Percentiles rank a stretch among this genome's conserved stretches.
phyloP scores from a whole-genome alignment of 2,888 invertebrate species.

The Parapristionchus giblindavisi region DNA sequence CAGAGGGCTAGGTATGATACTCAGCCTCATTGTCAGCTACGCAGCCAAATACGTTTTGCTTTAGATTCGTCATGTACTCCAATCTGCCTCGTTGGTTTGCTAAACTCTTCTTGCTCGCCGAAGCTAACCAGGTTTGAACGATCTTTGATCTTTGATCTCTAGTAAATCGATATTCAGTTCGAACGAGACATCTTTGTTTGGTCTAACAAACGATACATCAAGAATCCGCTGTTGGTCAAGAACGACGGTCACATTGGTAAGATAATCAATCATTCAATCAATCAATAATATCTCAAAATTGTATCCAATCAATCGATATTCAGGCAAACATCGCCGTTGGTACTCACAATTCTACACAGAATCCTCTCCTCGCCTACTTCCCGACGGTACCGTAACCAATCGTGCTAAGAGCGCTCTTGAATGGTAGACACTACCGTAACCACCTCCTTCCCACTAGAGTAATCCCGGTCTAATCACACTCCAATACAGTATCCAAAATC shows the following conservation, averaged over 20 bases:
- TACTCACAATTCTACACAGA: slow-evolving; percentile 85
- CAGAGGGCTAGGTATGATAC: slow-evolving; percentile 72
- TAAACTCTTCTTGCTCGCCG: slow-evolving; percentile 78
- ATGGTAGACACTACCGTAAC: slow-evolving; percentile 52
- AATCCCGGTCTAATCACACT: no score
- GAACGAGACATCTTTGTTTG: slow-evolving; percentile 85
- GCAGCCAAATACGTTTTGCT: background rate
- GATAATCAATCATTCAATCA: slow-evolving; percentile 22
- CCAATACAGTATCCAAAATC: no score
- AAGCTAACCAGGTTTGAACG: slow-evolving; percentile 73
- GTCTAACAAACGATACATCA: slow-evolving; percentile 84
- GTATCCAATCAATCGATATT: background rate
- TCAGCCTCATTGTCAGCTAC: background rate
- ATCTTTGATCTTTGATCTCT: background rate
- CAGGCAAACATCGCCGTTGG: slow-evolving; percentile 74
- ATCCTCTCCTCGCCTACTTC: slow-evolving; percentile 74
- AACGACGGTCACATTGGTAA: slow-evolving; percentile 81
- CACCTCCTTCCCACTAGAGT: no score
- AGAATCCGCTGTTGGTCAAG: slow-evolving; percentile 79
- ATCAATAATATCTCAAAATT: background rate
- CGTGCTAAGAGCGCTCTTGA: slow-evolving; percentile 52
- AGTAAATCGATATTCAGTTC: slow-evolving; percentile 78
- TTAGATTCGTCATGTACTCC: slow-evolving; percentile 82
- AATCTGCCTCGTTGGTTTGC: slow-evolving; percentile 78
- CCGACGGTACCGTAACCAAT: slow-evolving; percentile 53